Percentiles rank a stretch among this genome's conserved stretches.
These are phyloP conservation scores for Nasonia longicornis DNA, from an alignment of 1,140 invertebrate species.

Conservation along the genomic window DNA sequence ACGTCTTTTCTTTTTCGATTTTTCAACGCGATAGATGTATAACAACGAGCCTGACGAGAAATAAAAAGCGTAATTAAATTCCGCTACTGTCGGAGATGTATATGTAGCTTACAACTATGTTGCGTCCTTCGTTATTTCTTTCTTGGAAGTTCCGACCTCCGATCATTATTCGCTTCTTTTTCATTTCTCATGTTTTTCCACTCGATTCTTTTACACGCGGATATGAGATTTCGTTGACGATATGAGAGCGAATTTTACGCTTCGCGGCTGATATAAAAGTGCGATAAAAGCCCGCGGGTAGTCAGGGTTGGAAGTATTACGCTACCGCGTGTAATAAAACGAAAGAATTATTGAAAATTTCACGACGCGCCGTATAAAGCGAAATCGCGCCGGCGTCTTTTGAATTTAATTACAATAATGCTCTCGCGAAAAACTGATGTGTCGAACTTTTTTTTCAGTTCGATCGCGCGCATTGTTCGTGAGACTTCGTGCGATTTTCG, in stretches of 20 bases:
- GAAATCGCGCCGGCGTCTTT: not conserved
- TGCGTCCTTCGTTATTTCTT: slow-evolving; percentile 11
- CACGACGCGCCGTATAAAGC: not conserved
- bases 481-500: not conserved
- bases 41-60: slow-evolving; percentile 1
- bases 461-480: not conserved
- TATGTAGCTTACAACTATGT: slow-evolving; percentile 4
- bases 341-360: slow-evolving; percentile 6
- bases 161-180: not conserved
- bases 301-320: not conserved
- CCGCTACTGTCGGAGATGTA: slow-evolving; percentile 23
- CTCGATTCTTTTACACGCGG: not conserved
- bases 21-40: slow-evolving; percentile 27
- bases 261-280: not conserved
- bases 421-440: not conserved
- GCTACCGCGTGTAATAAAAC: no score
- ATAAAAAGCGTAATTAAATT: slow-evolving; percentile 45
- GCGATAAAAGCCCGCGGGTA: not conserved
- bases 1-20: slow-evolving; percentile 23
- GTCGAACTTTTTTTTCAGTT: not conserved
- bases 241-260: slow-evolving; percentile 4
- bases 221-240: not conserved
- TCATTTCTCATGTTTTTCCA: not conserved
- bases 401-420: not conserved
- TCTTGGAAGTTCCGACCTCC: slow-evolving; percentile 6